Evolutionary conservation across 2,888 invertebrate genomes (phyloP).

Genomic region (Perithous albicinctus): DNA sequence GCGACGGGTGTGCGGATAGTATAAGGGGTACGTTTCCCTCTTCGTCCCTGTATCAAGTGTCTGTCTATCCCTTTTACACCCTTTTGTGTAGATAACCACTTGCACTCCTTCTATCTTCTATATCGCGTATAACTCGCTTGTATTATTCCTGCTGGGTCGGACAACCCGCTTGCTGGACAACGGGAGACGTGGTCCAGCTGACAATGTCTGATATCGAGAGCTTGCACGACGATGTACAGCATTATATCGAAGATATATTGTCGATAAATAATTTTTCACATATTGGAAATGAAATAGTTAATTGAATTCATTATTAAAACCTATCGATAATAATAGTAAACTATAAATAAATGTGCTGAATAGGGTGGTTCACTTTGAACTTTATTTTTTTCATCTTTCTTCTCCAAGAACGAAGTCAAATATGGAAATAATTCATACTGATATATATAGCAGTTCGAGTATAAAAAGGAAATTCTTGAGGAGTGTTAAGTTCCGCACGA

Average conservation of each 20-base stretch:
- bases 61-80: slow-evolving; percentile 52
- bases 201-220: slow-evolving; percentile 75
- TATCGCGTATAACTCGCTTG: slow-evolving; percentile 76
- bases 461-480: too few relatives aligned
- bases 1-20: slow-evolving; percentile 84
- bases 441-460: too few relatives aligned
- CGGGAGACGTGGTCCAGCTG: slow-evolving; percentile 79
- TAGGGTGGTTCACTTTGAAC: too few relatives aligned
- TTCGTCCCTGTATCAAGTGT: slow-evolving; percentile 43
- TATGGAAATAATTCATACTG: too few relatives aligned
- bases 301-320: neutral
- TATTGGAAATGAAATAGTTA: neutral
- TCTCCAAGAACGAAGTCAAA: too few relatives aligned
- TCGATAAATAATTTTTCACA: neutral
- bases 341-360: too few relatives aligned
- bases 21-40: slow-evolving; percentile 76
- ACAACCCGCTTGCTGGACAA: slow-evolving; percentile 74
- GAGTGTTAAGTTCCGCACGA: too few relatives aligned
- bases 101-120: slow-evolving; percentile 70
- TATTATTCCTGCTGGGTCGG: slow-evolving; percentile 81
- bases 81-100: slow-evolving; percentile 11
- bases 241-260: slow-evolving; percentile 31
- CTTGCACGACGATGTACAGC: slow-evolving; percentile 22
- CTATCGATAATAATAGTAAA: neutral
- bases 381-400: too few relatives aligned